Percentiles rank a stretch among this genome's conserved stretches.
These are phyloP conservation scores for Orycteropus afer DNA, from an alignment of 2,113 vertebrate species.

Conservation along the genomic window DNA sequence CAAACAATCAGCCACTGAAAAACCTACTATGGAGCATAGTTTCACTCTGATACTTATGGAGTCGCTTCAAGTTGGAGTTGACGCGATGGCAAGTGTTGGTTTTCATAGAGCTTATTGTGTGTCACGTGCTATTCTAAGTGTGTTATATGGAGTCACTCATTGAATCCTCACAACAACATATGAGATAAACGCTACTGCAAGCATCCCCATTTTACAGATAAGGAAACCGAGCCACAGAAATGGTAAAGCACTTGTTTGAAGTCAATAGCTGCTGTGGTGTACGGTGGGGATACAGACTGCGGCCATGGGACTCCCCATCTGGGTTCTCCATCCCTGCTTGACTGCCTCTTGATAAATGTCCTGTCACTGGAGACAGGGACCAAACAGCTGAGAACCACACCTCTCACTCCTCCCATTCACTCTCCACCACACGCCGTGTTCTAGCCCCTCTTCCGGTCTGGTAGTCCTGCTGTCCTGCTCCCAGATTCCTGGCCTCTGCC, in stretches of 20 bases:
- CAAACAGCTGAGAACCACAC: not conserved
- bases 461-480: not conserved
- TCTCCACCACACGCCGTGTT: not conserved
- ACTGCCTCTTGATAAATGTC: not conserved
- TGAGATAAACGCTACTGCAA: rapidly evolving
- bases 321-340: rapidly evolving
- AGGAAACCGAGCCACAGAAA: not conserved
- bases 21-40: no score
- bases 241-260: not conserved
- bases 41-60: not conserved
- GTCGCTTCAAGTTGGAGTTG: not conserved
- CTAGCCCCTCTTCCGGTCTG: not conserved
- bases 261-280: not conserved
- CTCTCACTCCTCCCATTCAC: not conserved
- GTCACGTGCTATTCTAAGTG: no score
- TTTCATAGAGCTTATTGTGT: not conserved
- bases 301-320: rapidly evolving
- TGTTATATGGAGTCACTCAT: rapidly evolving
- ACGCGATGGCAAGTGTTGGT: not conserved
- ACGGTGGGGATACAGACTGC: not conserved
- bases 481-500: not conserved
- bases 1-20: not conserved
- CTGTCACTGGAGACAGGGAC: not conserved
- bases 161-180: rapidly evolving
- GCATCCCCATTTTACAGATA: rapidly evolving